Conservation (phyloP, 2,888 invertebrate species). For the Leptinotarsa juncta region DNA sequence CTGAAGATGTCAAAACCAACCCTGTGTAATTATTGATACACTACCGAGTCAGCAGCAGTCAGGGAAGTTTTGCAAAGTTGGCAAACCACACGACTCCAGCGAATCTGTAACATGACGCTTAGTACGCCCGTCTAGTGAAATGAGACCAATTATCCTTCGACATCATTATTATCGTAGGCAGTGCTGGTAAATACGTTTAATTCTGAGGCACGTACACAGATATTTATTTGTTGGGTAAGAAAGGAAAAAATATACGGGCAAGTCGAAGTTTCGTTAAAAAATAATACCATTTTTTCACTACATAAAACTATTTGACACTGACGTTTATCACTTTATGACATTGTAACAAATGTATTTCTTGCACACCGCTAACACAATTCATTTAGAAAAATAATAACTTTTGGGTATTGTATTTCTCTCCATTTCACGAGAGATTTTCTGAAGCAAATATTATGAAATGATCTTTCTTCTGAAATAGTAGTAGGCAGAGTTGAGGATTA, state of each 20-base stretch:
- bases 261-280: background rate
- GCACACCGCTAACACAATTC: too few relatives aligned
- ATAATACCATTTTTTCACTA: background rate
- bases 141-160: slow-evolving; percentile 48
- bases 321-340: too few relatives aligned
- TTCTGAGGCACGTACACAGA: slow-evolving; percentile 17
- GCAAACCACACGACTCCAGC: slow-evolving; percentile 50
- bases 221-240: background rate
- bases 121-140: slow-evolving; percentile 47
- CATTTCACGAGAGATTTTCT: too few relatives aligned
- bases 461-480: too few relatives aligned
- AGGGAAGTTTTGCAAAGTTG: slow-evolving; percentile 52
- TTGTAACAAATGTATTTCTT: too few relatives aligned
- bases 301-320: too few relatives aligned
- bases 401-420: too few relatives aligned
- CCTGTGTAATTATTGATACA: slow-evolving; percentile 17
- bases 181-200: slow-evolving; percentile 40
- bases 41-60: slow-evolving; percentile 27
- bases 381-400: too few relatives aligned
- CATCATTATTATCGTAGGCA: slow-evolving; percentile 44
- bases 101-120: slow-evolving; percentile 36
- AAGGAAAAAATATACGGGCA: background rate
- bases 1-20: slow-evolving; percentile 1
- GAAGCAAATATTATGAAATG: too few relatives aligned
- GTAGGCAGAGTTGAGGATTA: too few relatives aligned